Evolutionary conservation across 1,140 invertebrate genomes (phyloP).

Genomic region (Liolophura sinensis): DNA sequence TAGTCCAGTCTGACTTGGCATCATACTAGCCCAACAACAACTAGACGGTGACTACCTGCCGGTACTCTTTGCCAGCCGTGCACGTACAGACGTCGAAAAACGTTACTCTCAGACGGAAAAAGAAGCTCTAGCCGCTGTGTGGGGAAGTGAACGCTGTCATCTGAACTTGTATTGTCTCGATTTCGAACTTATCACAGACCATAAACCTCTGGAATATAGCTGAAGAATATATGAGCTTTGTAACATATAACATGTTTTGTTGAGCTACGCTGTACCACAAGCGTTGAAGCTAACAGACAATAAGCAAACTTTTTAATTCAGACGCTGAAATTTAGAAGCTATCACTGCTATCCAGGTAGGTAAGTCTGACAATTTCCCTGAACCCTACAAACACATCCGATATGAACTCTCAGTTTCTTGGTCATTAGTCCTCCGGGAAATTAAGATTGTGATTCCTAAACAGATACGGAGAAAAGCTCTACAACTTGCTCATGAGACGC

Average conservation of each 20-base stretch:
- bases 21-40: constrained; percentile 17
- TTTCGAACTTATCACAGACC: constrained; percentile 21
- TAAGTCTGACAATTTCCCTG: too few relatives aligned
- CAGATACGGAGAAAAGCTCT: constrained; percentile 6
- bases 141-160: constrained; percentile 7
- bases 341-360: too few relatives aligned
- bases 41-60: constrained; percentile 9
- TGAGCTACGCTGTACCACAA: too few relatives aligned
- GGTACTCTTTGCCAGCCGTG: constrained; percentile 43
- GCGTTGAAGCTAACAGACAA: too few relatives aligned
- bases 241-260: too few relatives aligned
- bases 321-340: too few relatives aligned
- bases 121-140: constrained; percentile 41
- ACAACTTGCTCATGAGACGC: constrained; percentile 19
- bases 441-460: constrained; percentile 14
- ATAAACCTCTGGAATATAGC: constrained; percentile 6
- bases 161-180: background rate
- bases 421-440: too few relatives aligned
- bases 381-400: too few relatives aligned
- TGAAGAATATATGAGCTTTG: too few relatives aligned
- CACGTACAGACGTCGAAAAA: constrained; percentile 45
- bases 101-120: constrained; percentile 57
- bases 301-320: too few relatives aligned
- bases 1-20: constrained; percentile 15
- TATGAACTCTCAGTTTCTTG: too few relatives aligned